Evolutionary conservation across 2,888 invertebrate species (phyloP).

Genomic region (Xestoiulus laeticollis): DNA sequence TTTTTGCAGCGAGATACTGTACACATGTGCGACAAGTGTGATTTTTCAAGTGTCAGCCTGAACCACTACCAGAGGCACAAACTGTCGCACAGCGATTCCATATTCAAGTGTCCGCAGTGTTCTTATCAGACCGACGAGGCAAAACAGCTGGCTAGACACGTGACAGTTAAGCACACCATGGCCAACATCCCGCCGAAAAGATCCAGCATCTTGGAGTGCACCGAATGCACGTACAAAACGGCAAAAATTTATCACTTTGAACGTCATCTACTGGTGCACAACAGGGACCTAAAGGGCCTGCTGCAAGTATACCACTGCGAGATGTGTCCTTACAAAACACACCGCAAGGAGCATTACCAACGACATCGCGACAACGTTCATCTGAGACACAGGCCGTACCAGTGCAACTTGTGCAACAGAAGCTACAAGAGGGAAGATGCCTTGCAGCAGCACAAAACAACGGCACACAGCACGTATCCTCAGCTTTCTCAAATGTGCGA

Average conservation of each 20-base stretch:
- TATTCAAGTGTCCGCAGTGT: slow-evolving; percentile 61
- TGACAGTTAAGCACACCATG: slow-evolving; percentile 60
- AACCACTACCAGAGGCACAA: slow-evolving; percentile 64
- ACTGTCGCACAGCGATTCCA: slow-evolving; percentile 61
- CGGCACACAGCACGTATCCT: neutral
- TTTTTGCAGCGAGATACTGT: slow-evolving; percentile 50
- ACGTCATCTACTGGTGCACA: slow-evolving; percentile 61
- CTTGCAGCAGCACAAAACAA: neutral
- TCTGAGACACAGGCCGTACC: slow-evolving; percentile 66
- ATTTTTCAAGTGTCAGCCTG: slow-evolving; percentile 63
- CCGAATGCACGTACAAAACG: slow-evolving; percentile 61
- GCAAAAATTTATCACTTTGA: slow-evolving; percentile 59
- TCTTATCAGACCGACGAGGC: slow-evolving; percentile 61
- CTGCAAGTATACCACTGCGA: slow-evolving; percentile 61
- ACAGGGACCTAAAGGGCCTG: slow-evolving; percentile 53
- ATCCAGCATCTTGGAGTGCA: slow-evolving; percentile 58
- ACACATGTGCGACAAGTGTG: slow-evolving; percentile 62
- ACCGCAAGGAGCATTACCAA: slow-evolving; percentile 63
- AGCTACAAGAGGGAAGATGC: slow-evolving; percentile 69
- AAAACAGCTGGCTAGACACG: slow-evolving; percentile 60
- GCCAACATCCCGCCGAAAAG: neutral
- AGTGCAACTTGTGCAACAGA: slow-evolving; percentile 68
- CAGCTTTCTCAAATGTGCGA: neutral
- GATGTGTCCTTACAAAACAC: slow-evolving; percentile 63
- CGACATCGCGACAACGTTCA: slow-evolving; percentile 67